These are phyloP conservation scores for Notolepis coatsorum DNA, from an alignment of 2,797 vertebrate species.

Conservation along the genomic window DNA sequence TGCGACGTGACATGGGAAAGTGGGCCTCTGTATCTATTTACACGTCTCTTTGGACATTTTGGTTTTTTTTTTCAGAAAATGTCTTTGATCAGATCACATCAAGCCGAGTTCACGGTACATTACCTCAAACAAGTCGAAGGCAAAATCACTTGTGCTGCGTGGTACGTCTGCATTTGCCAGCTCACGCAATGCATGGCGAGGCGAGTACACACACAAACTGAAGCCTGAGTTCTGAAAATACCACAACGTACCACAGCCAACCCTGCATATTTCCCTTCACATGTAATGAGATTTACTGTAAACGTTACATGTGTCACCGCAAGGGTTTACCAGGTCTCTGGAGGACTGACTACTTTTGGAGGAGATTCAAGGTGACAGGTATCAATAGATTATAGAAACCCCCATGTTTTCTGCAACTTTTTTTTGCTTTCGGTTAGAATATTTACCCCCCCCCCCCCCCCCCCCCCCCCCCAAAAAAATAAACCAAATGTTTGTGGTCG, in stretches of 20 bases:
- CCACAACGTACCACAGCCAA: constrained; percentile 49
- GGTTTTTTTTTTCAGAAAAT: background rate
- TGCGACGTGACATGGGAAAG: constrained; percentile 13
- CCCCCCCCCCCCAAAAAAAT: too few relatives aligned
- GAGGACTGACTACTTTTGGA: constrained; percentile 11
- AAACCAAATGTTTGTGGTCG: background rate
- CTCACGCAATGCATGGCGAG: constrained; percentile 31
- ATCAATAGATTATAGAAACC: constrained; percentile 19
- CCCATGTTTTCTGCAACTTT: too few relatives aligned
- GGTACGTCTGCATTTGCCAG: constrained; percentile 21
- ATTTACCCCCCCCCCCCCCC: too few relatives aligned
- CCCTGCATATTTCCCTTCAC: constrained; percentile 60
- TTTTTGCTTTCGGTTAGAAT: too few relatives aligned
- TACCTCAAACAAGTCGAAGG: constrained; percentile 43
- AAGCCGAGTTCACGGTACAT: constrained; percentile 9
- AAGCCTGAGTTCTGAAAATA: constrained; percentile 33
- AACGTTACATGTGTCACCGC: constrained; percentile 17
- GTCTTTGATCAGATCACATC: constrained; percentile 1
- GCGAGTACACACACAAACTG: constrained; percentile 50
- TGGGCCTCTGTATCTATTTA: background rate
- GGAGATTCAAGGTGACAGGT: constrained; percentile 14
- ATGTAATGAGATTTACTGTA: constrained; percentile 46
- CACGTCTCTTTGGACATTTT: background rate
- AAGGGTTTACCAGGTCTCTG: constrained; percentile 7
- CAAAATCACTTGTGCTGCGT: constrained; percentile 14